These are phyloP conservation scores for Drosophila subquinaria DNA, from an alignment of 2,888 invertebrate genomes.

Conservation along the genomic window DNA sequence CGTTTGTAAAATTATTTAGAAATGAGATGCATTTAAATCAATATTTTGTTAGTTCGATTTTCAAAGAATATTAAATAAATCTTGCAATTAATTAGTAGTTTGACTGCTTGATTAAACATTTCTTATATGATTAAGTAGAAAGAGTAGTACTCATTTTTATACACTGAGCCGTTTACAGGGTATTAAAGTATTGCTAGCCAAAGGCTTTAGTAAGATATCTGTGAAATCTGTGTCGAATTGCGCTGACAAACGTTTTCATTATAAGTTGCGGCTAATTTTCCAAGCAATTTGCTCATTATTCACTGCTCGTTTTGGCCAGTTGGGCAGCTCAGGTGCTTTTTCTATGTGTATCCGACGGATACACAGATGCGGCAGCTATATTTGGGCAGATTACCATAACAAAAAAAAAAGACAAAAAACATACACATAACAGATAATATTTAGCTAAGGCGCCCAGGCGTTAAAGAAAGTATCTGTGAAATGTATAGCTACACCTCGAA, in stretches of 20 bases:
- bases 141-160: background rate
- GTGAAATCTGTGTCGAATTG: constrained; percentile 71
- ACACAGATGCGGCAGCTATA: constrained; percentile 54
- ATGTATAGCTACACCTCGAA: constrained; percentile 15
- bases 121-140: too few relatives aligned
- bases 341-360: constrained; percentile 21
- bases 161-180: constrained; percentile 12
- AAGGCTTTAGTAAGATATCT: constrained; percentile 33
- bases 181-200: constrained; percentile 24
- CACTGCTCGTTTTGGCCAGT: constrained; percentile 44
- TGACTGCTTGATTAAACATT: too few relatives aligned
- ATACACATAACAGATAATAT: constrained; percentile 32
- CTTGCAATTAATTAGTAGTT: too few relatives aligned
- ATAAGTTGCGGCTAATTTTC: constrained; percentile 53
- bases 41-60: too few relatives aligned
- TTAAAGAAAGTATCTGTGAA: constrained; percentile 62
- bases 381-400: constrained; percentile 72
- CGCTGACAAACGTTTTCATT: constrained; percentile 73
- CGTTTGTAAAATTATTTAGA: background rate
- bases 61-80: too few relatives aligned
- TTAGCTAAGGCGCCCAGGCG: constrained; percentile 62
- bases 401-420: background rate
- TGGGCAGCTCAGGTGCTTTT: constrained; percentile 40
- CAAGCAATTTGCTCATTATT: constrained; percentile 59
- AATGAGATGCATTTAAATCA: too few relatives aligned